Evolutionary conservation across 2,113 vertebrate species (phyloP), one percentile per base, ranked within the genome.

Genomic region (Antechinus stuartii): DNA sequence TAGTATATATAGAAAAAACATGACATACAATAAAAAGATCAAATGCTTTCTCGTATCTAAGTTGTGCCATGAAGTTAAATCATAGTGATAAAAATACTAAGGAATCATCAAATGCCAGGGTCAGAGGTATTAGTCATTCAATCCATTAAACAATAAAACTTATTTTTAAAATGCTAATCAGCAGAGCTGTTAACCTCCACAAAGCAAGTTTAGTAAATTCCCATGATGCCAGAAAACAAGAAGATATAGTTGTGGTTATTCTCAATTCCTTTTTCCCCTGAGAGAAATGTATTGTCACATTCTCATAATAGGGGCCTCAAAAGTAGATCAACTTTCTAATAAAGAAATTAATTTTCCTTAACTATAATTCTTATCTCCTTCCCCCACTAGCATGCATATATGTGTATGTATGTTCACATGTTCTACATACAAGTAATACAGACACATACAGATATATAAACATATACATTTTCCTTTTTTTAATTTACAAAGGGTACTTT

Each of bases 401-500:
- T 68, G 12, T 35, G 4, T 61, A 30, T 12, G 27, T 68, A 10
- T 68, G 61, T 68, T 68, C 4, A 68, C 12, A 68, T 35, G 12
- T 68, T 35, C 61, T 68, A 68, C 30, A 35, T 16, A 68, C 3
- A 35, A 68, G 57, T 68, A 68, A 68, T 68, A 5, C 11, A 35
- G 61, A 68, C 30, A 35, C 57, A 68, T 68, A 4, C 30, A 35
- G 61, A 68, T 11, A 35, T 27, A 68, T 68, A 61, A 61, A 61
- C 27, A 30, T 10, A 68, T 54, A 35, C 27, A 12, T 94, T 93
- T 56, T 91, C 47, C 89, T 23, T 55, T 30, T 90, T 55, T 19
- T 93, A 90, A 93, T 93, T 54, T 95, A 76, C 92, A 47, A 95
- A 91, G 92, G 84, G 42, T 89, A 92, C 68, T 92, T 53, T 50